Percentiles rank a stretch among this genome's conserved stretches.
Evolutionary conservation across 1,140 invertebrate species (phyloP).

Genomic region (Nephila pilipes): DNA sequence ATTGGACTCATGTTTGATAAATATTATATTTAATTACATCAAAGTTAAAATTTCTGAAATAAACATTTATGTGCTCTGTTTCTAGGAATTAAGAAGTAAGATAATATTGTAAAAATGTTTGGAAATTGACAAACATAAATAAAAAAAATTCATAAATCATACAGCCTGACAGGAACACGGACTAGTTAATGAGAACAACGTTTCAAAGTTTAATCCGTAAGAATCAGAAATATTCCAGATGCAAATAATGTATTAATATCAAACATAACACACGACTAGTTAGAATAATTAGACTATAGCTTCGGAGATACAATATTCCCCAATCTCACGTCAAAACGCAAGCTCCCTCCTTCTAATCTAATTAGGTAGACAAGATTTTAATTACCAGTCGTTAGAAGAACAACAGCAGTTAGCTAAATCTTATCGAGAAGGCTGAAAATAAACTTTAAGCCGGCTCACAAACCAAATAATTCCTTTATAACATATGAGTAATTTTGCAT

Average conservation of each 20-base stretch:
- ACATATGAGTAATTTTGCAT: slow-evolving; percentile 38
- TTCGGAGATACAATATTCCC: background rate
- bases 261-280: background rate
- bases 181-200: no score
- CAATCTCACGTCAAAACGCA: background rate
- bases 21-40: no score
- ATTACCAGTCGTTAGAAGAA: slow-evolving; percentile 35
- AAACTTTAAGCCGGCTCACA: background rate
- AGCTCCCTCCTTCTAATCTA: background rate
- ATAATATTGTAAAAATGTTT: no score
- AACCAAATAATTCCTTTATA: slow-evolving; percentile 44
- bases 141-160: no score
- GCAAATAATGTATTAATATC: background rate
- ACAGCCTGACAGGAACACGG: no score
- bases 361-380: slow-evolving; percentile 19
- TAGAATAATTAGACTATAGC: background rate
- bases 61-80: no score
- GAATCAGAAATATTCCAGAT: background rate
- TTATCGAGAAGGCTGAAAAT: slow-evolving; percentile 22
- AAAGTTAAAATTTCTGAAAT: no score
- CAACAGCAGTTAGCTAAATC: slow-evolving; percentile 17
- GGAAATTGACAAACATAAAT: no score
- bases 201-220: no score
- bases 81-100: no score
- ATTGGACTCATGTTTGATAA: no score